phyloP scores from a whole-genome alignment of 2,888 invertebrate genomes.

The Hyposoter didymator region DNA sequence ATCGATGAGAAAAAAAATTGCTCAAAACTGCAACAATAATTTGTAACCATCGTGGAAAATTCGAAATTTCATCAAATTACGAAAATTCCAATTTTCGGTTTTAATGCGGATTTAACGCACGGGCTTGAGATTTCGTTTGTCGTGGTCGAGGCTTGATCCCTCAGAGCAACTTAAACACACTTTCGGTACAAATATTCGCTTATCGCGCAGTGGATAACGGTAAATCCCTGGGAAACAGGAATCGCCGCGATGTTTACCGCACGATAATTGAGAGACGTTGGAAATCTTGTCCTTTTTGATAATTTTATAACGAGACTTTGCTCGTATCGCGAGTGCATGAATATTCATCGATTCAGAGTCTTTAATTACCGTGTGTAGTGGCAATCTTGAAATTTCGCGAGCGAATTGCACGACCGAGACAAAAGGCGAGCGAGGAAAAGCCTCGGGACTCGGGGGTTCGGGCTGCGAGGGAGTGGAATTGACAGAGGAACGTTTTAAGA shows the following conservation, averaged over 20 bases:
- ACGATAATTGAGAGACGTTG: conserved; percentile 34
- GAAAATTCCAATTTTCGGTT: neutral
- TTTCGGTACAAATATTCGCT: conserved; percentile 4
- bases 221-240: conserved; percentile 2
- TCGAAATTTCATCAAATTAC: too few relatives aligned
- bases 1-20: neutral
- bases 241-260: conserved; percentile 13
- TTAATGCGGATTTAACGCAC: neutral
- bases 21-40: neutral
- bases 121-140: conserved; percentile 30
- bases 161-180: neutral
- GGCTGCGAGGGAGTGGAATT: conserved; percentile 30
- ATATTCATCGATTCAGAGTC: conserved; percentile 22
- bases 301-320: conserved; percentile 25
- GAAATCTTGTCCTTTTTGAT: conserved; percentile 38
- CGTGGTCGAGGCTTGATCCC: conserved; percentile 19
- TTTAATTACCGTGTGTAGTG: conserved; percentile 31
- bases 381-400: conserved; percentile 35
- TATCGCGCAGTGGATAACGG: conserved; percentile 1
- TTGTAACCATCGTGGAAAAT: neutral
- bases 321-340: conserved; percentile 11
- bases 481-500: conserved; percentile 58
- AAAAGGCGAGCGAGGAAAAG: neutral
- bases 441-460: neutral
- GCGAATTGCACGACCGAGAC: conserved; percentile 19